Base-by-base conservation (phyloP, 2,888 invertebrate genomes). In the Erannis defoliaria region DNA sequence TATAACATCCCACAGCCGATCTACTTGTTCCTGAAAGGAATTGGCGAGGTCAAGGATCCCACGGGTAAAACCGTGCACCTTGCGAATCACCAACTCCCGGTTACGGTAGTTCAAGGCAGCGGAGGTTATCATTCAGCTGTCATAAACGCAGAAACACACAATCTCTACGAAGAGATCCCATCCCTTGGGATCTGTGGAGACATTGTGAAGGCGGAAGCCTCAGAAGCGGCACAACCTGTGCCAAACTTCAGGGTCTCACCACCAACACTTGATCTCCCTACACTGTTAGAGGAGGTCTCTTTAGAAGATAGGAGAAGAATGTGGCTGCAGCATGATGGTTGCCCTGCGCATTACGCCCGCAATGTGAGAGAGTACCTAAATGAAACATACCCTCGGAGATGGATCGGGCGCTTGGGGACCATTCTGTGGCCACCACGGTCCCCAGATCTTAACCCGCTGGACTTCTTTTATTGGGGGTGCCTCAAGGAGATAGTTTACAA, bases 1-100 rank as follows among this genome's bases (percentile, higher is more conserved):
- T 29, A 16, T 29, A 46, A 46, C 45, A 12, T 46, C 0, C 46
- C 46, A 9, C 46, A 46, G 12, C 46, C 29, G 1, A 31, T 29
- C 14, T 46, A 46, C 12, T 5, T 46, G 10, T 46, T 46, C 31
- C 46, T 46, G 4, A 46, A 46, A 46, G 46, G 31, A 18, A 18
- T 46, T 9, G 16, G 29, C 0, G 29, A 46, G 10, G 46, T 46
- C 2, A 46, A 31, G n/a, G 46, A 46, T 46, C 10, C 18, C 0
- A 46, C 29, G 18, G 29, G 29, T 33, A 46, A 46, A 46, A 46
- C 29, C 6, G 31, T 31, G 0, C 10, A 10, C 18, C 46, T 46
- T 10, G 10, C 19, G 3, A 9, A 46, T n/a, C 46, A 46, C 31
- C 2, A 2, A 1, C 46, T 46, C 5, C 16, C 19, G 18, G 51